Evolutionary conservation across 2,888 invertebrate species (phyloP).

Genomic region (Craniophora ligustri): DNA sequence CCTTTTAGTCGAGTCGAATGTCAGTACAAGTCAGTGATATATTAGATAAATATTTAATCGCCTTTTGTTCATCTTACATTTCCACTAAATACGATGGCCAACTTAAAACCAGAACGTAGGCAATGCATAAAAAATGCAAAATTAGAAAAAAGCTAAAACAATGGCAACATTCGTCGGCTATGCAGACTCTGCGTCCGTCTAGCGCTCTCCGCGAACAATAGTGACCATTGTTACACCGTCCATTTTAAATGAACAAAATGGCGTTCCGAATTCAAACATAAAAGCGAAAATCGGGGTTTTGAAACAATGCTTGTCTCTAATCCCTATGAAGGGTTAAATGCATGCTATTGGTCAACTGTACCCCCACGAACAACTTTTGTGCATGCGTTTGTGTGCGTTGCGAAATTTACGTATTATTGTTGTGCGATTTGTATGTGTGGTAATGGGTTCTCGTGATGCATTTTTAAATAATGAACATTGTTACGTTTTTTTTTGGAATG

Average conservation of each 20-base stretch:
- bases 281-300: slow-evolving; percentile 74
- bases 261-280: slow-evolving; percentile 79
- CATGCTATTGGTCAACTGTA: slow-evolving; percentile 85
- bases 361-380: slow-evolving; percentile 64
- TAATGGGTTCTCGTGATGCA: slow-evolving; percentile 23
- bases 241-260: slow-evolving; percentile 88
- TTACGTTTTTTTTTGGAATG: slow-evolving; percentile 4
- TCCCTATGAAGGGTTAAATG: slow-evolving; percentile 85
- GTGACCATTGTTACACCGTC: slow-evolving; percentile 85
- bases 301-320: slow-evolving; percentile 84
- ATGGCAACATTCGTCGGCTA: slow-evolving; percentile 75
- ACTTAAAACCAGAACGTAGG: slow-evolving; percentile 40
- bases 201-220: slow-evolving; percentile 77
- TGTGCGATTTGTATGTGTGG: slow-evolving; percentile 49
- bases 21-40: no score
- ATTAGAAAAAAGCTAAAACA: slow-evolving; percentile 82
- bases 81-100: slow-evolving; percentile 29
- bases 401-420: slow-evolving; percentile 55
- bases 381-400: slow-evolving; percentile 36
- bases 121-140: slow-evolving; percentile 67
- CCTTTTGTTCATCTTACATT: slow-evolving; percentile 25
- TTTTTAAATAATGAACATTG: slow-evolving; percentile 22
- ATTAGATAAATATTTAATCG: no score
- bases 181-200: slow-evolving; percentile 73
- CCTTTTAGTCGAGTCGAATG: no score